phyloP scores from a whole-genome alignment of 2,113 vertebrate species.

The Neolamprologus toae region DNA sequence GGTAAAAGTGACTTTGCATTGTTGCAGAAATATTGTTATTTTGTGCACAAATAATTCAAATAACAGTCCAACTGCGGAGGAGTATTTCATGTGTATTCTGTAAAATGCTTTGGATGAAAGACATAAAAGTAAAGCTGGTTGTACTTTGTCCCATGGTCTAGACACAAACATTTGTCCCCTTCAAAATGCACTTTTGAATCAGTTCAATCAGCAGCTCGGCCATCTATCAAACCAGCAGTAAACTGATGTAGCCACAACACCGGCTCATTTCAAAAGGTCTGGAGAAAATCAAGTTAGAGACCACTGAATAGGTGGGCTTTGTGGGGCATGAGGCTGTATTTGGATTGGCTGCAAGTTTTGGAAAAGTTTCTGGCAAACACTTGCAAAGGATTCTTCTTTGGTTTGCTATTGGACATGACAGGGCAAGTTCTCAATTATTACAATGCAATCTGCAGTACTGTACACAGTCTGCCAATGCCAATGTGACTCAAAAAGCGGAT shows the following conservation, averaged over 20 bases:
- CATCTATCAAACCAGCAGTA: conserved; percentile 33
- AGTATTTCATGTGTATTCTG: background rate
- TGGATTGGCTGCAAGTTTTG: conserved; percentile 12
- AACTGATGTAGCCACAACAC: conserved; percentile 16
- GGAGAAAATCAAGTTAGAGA: conserved; percentile 29
- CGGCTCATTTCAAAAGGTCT: background rate
- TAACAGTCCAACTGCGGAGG: background rate
- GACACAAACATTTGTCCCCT: conserved; percentile 22
- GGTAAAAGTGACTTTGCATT: background rate
- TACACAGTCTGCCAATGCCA: background rate
- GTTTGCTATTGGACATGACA: background rate
- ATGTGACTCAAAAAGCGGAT: background rate
- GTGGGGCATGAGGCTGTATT: background rate
- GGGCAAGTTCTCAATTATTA: conserved; percentile 20
- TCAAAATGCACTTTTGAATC: conserved; percentile 25
- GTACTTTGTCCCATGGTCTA: background rate
- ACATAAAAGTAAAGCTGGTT: background rate
- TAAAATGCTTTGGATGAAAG: background rate
- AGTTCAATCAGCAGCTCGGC: conserved; percentile 27
- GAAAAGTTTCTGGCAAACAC: background rate
- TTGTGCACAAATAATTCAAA: background rate
- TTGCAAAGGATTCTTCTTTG: background rate
- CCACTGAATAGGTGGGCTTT: background rate
- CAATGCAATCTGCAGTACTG: background rate
- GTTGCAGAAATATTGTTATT: background rate